Conservation (phyloP, 1,140 invertebrate species). For the Mylabris phalerata region DNA sequence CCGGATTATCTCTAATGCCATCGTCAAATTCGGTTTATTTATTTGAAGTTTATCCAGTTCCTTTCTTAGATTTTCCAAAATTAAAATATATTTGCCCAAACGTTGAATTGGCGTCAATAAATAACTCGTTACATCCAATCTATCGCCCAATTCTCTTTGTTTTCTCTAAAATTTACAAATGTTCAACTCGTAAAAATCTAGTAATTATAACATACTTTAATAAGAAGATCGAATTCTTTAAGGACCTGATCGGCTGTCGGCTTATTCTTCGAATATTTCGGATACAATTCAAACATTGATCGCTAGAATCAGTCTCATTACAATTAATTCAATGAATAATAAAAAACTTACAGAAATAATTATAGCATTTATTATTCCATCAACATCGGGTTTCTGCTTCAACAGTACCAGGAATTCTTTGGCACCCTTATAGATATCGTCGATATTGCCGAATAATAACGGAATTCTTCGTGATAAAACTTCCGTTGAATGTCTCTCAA, state of each 20-base stretch:
- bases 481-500: neutral
- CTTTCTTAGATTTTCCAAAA: conserved; percentile 32
- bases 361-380: too few relatives aligned
- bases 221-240: conserved; percentile 20
- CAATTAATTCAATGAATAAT: conserved; percentile 17
- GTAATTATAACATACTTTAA: conserved; percentile 21
- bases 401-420: neutral
- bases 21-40: too few relatives aligned
- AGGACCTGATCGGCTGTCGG: conserved; percentile 26
- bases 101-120: conserved; percentile 35
- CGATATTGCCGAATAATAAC: neutral
- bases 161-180: conserved; percentile 19
- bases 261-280: conserved; percentile 32
- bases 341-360: too few relatives aligned
- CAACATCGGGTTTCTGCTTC: too few relatives aligned
- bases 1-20: conserved; percentile 20
- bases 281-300: conserved; percentile 32
- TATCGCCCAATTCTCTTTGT: conserved; percentile 27
- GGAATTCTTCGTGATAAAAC: neutral
- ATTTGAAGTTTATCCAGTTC: conserved; percentile 19
- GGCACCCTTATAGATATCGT: neutral
- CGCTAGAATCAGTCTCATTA: conserved; percentile 26
- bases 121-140: conserved; percentile 29
- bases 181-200: conserved; percentile 1
- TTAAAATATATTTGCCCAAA: conserved; percentile 32